These are phyloP conservation scores for Holacanthus passer DNA, from an alignment of 2,113 vertebrate species.

Conservation along the genomic window DNA sequence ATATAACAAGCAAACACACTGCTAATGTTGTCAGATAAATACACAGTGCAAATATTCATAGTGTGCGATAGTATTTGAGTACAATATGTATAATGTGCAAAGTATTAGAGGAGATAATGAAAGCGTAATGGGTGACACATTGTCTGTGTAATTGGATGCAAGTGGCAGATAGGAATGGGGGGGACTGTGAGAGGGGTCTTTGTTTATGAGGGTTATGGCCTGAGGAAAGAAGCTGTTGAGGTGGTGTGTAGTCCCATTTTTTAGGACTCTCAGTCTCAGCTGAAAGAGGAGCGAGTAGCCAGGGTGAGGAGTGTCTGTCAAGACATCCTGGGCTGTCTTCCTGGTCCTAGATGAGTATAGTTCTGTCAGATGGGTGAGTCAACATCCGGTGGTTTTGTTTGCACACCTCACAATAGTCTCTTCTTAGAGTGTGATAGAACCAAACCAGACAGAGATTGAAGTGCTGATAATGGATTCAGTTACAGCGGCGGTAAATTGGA, in stretches of 20 bases:
- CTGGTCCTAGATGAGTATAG: neutral
- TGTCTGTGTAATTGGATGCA: neutral
- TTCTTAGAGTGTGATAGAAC: neutral
- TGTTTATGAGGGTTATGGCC: neutral
- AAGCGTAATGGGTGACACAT: neutral
- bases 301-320: neutral
- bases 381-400: neutral
- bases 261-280: neutral
- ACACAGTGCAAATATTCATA: neutral
- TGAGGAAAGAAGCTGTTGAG: neutral
- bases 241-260: neutral
- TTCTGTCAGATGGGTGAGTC: neutral
- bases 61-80: no score
- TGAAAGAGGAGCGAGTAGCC: neutral
- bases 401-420: neutral
- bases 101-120: neutral
- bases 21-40: no score
- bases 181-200: neutral
- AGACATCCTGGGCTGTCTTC: neutral
- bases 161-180: neutral
- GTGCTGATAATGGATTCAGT: neutral
- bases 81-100: no score
- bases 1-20: no score
- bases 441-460: neutral
- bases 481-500: neutral